Evolutionary conservation across 2,797 vertebrate genomes (phyloP).

Genomic region (Florisuga fusca): DNA sequence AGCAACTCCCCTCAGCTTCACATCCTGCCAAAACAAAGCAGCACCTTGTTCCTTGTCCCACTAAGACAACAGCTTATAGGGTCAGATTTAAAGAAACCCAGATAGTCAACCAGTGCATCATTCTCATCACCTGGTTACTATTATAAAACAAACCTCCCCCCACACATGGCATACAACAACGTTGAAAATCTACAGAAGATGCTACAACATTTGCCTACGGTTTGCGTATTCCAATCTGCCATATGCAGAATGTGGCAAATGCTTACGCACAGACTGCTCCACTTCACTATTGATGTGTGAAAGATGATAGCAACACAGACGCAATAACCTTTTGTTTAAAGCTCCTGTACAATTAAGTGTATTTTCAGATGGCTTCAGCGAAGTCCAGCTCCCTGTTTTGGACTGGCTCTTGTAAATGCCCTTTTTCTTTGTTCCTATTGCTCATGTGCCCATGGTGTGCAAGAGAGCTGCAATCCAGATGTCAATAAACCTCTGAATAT

Average conservation of each 20-base stretch:
- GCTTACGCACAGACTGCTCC: neutral
- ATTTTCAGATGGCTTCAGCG: neutral
- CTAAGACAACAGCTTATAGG: neutral
- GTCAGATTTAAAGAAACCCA: neutral
- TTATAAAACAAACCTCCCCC: neutral
- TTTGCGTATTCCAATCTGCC: conserved; percentile 11
- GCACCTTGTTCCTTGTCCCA: neutral
- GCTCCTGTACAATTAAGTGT: neutral
- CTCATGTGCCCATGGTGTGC: fast-evolving
- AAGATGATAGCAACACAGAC: neutral
- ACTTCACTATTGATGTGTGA: neutral
- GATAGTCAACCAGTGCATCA: neutral
- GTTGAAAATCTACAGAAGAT: neutral
- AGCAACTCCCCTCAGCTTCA: neutral
- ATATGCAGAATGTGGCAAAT: neutral
- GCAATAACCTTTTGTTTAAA: neutral
- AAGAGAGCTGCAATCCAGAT: neutral
- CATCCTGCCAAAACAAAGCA: neutral
- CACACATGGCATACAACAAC: neutral
- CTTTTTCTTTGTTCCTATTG: neutral
- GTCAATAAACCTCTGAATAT: neutral
- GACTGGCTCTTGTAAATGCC: neutral
- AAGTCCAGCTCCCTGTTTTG: neutral
- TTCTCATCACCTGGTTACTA: neutral
- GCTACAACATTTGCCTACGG: neutral